A percentile compares a stretch with the other conserved stretches of the same genome.
Conservation (phyloP, 2,888 invertebrate genomes). For the Hyalella azteca region DNA sequence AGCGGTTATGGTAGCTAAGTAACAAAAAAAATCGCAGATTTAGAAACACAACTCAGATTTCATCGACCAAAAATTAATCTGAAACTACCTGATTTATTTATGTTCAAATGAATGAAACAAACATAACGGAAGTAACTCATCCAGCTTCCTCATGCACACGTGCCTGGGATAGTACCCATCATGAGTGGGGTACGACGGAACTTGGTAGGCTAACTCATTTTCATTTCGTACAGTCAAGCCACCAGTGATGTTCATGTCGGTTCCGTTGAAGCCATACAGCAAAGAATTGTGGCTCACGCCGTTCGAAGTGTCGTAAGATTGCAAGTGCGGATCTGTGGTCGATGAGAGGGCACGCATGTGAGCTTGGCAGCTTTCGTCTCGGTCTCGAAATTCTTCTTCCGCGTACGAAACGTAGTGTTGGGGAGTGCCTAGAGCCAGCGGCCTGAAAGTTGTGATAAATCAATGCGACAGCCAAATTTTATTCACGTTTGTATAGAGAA, state of each 20-base stretch:
- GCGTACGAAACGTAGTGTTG: slow-evolving; percentile 3
- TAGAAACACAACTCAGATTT: no score
- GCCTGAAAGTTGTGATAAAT: no score
- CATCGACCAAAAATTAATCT: no score
- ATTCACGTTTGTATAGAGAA: no score
- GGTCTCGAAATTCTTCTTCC: neutral
- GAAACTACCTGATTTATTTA: no score
- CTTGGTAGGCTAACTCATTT: slow-evolving; percentile 8
- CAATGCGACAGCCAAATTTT: no score
- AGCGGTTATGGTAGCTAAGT: no score
- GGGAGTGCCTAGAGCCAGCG: neutral
- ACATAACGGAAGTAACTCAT: neutral
- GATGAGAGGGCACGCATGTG: neutral
- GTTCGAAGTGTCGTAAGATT: neutral
- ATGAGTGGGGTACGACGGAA: neutral
- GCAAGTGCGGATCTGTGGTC: neutral
- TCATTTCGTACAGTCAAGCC: neutral
- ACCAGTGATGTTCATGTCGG: neutral
- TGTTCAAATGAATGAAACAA: no score
- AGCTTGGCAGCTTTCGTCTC: neutral
- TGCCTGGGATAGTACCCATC: neutral
- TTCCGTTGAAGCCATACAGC: neutral
- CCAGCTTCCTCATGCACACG: neutral
- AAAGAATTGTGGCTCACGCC: neutral
- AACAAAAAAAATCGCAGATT: no score